Conservation (phyloP, 2,888 invertebrate species). For the Trachelus stipa region DNA sequence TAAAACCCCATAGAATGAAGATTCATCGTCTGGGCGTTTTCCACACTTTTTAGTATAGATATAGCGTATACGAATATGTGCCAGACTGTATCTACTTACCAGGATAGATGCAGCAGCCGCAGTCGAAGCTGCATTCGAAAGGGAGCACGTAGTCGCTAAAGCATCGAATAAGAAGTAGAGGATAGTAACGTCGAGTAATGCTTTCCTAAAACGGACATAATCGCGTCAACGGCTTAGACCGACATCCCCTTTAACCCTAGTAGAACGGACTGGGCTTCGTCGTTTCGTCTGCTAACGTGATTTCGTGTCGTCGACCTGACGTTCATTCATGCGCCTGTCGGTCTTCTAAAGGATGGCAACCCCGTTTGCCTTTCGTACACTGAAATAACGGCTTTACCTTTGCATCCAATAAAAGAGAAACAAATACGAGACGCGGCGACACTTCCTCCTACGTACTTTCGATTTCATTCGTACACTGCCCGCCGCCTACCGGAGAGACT, state of each 20-base stretch:
- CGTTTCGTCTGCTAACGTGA: slow-evolving; percentile 52
- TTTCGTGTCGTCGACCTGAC: slow-evolving; percentile 54
- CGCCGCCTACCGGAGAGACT: background rate
- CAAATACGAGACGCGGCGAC: background rate
- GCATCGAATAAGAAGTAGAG: background rate
- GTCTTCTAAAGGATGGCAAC: slow-evolving; percentile 6
- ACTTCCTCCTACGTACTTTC: background rate
- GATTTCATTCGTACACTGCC: background rate
- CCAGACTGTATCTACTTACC: background rate
- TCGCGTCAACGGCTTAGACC: slow-evolving; percentile 46
- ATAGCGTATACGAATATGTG: background rate
- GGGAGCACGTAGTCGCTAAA: background rate
- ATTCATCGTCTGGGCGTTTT: background rate
- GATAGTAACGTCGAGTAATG: background rate
- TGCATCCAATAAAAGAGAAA: background rate
- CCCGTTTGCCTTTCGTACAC: background rate
- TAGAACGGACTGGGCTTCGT: slow-evolving; percentile 46
- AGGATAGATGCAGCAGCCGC: background rate
- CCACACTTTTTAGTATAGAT: background rate
- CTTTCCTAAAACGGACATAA: slow-evolving; percentile 45
- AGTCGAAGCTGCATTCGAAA: background rate
- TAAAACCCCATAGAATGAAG: background rate
- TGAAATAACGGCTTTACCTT: background rate
- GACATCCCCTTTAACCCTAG: slow-evolving; percentile 41
- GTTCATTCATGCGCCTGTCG: slow-evolving; percentile 17